Conservation (phyloP, 2,113 vertebrate species). For the Nyctereutes procyonoides region DNA sequence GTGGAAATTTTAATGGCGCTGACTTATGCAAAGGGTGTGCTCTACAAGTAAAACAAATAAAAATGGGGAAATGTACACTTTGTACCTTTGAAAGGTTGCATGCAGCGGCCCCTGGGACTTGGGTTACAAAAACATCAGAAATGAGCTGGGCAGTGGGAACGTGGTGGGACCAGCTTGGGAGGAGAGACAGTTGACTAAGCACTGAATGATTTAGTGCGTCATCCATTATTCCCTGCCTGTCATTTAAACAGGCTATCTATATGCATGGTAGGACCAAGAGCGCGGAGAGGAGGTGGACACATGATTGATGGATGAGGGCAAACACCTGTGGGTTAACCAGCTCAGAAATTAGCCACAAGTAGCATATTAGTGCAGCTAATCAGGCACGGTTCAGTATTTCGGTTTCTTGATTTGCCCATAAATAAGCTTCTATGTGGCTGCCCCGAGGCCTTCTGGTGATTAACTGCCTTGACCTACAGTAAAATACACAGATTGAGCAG, state of each 20-base stretch:
- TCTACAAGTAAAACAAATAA: constrained; percentile 87
- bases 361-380: constrained; percentile 98
- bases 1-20: constrained; percentile 82
- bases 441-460: constrained; percentile 93
- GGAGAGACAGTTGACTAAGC: constrained; percentile 88
- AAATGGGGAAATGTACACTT: constrained; percentile 85
- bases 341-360: constrained; percentile 99
- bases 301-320: constrained; percentile 94
- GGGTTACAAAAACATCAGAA: constrained; percentile 93
- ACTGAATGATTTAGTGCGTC: constrained; percentile 90
- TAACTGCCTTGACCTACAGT: constrained; percentile 95
- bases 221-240: constrained; percentile 94
- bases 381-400: constrained; percentile 95
- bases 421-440: constrained; percentile 92
- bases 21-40: constrained; percentile 84
- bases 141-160: constrained; percentile 88
- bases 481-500: constrained; percentile 88
- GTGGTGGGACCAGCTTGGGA: constrained; percentile 82
- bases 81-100: constrained; percentile 88
- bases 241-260: constrained; percentile 94
- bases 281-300: constrained; percentile 83
- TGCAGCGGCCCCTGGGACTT: constrained; percentile 86
- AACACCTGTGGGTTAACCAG: constrained; percentile 96
- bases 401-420: constrained; percentile 96
- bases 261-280: constrained; percentile 90